Conservation (phyloP, 2,797 vertebrate genomes). For the Ctenosaura bakeri region DNA sequence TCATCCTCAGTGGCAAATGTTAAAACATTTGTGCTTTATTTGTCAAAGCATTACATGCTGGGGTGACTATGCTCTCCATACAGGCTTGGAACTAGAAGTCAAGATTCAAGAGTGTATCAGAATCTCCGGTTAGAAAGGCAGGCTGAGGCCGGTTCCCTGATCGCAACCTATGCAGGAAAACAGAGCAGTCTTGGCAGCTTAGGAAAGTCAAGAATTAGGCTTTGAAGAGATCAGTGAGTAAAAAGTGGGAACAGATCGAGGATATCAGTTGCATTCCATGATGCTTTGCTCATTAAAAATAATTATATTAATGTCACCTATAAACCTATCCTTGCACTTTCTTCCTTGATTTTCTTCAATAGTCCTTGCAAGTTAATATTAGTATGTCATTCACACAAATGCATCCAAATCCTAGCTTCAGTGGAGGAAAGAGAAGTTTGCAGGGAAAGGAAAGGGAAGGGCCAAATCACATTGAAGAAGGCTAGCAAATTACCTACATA, state of each 20-base stretch:
- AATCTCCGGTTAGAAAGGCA: not conserved
- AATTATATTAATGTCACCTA: no score
- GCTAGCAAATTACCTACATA: not conserved
- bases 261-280: no score
- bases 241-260: no score
- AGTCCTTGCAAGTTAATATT: no score
- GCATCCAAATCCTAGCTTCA: not conserved
- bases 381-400: no score
- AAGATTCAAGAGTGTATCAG: not conserved
- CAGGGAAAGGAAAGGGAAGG: not conserved
- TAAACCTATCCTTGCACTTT: no score
- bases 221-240: no score
- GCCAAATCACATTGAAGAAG: not conserved
- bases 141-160: not conserved
- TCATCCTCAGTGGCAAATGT: not conserved
- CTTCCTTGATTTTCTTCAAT: no score
- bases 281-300: no score
- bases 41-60: not conserved
- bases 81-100: not conserved
- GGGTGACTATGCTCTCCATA: not conserved
- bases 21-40: not conserved
- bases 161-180: not conserved
- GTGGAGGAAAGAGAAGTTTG: not conserved
- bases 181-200: not conserved
- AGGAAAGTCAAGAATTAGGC: not conserved